A percentile compares a stretch with the other conserved stretches of the same genome.
Evolutionary conservation across 2,113 vertebrate genomes (phyloP).

Genomic region (Microcebus tavaratra): DNA sequence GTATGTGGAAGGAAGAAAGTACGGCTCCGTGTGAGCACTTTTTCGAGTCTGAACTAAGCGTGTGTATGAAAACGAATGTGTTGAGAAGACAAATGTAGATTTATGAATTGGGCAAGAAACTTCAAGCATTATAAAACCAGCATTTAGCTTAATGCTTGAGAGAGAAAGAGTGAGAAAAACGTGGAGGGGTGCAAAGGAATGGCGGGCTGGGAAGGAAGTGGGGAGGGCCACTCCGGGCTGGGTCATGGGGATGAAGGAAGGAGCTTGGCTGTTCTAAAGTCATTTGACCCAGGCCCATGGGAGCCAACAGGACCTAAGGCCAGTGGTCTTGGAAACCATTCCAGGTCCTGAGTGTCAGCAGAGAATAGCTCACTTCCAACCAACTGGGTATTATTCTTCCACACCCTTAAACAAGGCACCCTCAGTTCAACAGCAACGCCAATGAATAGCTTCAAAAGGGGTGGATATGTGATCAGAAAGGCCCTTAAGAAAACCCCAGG

Average conservation of each 20-base stretch:
- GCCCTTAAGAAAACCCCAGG: not conserved
- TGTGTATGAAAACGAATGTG: not conserved
- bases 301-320: not conserved
- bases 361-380: not conserved
- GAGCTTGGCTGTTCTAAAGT: not conserved
- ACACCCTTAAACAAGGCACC: not conserved
- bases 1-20: not conserved
- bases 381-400: not conserved
- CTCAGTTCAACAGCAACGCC: not conserved
- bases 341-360: not conserved
- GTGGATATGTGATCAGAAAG: not conserved
- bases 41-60: not conserved
- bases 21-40: rapidly evolving
- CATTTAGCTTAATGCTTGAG: not conserved
- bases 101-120: not conserved
- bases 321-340: not conserved
- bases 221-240: rapidly evolving
- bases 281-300: not conserved
- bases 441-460: not conserved
- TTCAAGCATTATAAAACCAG: not conserved
- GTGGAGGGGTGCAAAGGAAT: not conserved
- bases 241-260: rapidly evolving
- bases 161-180: not conserved
- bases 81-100: not conserved
- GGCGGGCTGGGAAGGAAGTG: rapidly evolving